Conservation (phyloP, 2,113 vertebrate species). For the Anoura caudifer region DNA sequence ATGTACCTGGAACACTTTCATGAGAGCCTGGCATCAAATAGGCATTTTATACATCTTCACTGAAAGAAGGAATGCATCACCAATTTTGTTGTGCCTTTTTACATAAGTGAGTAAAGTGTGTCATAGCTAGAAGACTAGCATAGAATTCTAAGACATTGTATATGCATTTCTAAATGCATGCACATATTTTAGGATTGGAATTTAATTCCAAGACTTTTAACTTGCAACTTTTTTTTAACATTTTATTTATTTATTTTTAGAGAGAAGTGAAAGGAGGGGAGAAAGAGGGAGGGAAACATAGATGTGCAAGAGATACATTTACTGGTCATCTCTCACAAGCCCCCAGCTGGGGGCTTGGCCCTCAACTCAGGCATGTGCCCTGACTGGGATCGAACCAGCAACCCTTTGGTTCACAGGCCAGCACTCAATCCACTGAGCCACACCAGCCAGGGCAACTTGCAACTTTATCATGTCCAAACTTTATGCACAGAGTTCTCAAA, state of each 20-base stretch:
- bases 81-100: conserved; percentile 47
- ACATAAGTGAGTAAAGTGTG: not conserved
- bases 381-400: too few relatives aligned
- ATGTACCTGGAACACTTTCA: not conserved
- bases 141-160: not conserved
- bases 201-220: conserved; percentile 1
- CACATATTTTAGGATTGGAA: not conserved
- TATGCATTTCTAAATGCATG: not conserved
- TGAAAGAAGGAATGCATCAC: not conserved
- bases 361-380: too few relatives aligned
- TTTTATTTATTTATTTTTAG: too few relatives aligned
- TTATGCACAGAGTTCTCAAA: conserved; percentile 46
- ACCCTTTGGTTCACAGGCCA: too few relatives aligned
- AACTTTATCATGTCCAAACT: conserved; percentile 35
- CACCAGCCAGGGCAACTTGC: too few relatives aligned
- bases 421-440: too few relatives aligned
- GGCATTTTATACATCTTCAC: not conserved
- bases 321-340: too few relatives aligned
- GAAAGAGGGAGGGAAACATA: too few relatives aligned
- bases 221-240: conserved; percentile 41
- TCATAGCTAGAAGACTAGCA: not conserved
- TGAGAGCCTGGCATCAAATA: not conserved
- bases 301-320: too few relatives aligned
- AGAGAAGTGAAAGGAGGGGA: too few relatives aligned
- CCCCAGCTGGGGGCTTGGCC: too few relatives aligned